These are phyloP conservation scores for Myotis pilosus DNA, from an alignment of 2,797 vertebrate species.

Conservation along the genomic window DNA sequence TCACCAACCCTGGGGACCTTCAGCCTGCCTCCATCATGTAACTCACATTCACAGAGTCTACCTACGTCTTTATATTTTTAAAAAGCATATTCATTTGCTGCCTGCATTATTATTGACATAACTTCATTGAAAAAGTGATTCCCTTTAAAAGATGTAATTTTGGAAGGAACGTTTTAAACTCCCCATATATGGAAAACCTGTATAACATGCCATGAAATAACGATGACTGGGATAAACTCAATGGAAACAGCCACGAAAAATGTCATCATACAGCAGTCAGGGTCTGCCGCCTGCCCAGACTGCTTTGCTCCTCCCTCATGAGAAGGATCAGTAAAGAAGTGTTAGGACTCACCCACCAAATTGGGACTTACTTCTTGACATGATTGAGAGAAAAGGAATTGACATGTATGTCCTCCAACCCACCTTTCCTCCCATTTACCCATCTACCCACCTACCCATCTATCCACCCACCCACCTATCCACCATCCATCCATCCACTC, in stretches of 20 bases:
- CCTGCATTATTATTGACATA: background rate
- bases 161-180: background rate
- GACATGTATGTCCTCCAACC: background rate
- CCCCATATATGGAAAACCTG: background rate
- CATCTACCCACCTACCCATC: rapidly evolving
- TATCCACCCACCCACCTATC: background rate
- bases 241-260: background rate
- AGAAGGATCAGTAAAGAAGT: background rate
- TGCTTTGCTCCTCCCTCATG: background rate
- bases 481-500: background rate
- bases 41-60: background rate
- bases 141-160: background rate
- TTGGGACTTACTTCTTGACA: background rate
- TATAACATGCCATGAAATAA: background rate
- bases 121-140: background rate
- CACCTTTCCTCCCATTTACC: background rate
- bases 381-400: background rate
- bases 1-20: background rate
- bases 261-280: rapidly evolving
- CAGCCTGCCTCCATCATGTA: rapidly evolving
- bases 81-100: background rate
- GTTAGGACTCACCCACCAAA: background rate
- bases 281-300: background rate
- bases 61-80: background rate
- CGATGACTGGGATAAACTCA: too few species aligned